Conservation (phyloP, 2,797 vertebrate species). For the Sebastes miniatus region DNA sequence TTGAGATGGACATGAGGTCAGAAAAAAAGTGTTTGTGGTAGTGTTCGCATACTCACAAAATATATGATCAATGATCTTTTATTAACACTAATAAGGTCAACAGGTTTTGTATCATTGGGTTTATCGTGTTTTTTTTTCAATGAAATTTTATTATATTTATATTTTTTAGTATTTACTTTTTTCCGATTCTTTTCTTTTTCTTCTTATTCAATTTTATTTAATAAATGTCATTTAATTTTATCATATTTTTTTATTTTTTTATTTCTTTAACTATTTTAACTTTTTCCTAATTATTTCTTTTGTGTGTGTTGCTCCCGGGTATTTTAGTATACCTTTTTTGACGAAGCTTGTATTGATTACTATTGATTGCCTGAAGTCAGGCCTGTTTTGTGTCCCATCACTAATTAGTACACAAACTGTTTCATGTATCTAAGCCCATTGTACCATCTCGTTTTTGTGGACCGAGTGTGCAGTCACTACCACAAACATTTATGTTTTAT, state of each 20-base stretch:
- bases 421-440: neutral
- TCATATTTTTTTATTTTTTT: neutral
- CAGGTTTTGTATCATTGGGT: neutral
- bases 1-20: no score
- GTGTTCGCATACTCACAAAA: neutral
- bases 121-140: neutral
- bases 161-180: neutral
- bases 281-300: neutral
- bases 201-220: neutral
- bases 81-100: neutral
- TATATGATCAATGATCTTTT: neutral
- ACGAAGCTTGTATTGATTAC: neutral
- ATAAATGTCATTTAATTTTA: no score
- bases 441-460: neutral
- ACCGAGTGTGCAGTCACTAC: neutral
- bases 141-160: fast-evolving
- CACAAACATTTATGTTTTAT: neutral
- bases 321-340: neutral
- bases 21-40: neutral
- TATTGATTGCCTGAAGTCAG: neutral
- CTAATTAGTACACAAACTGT: neutral
- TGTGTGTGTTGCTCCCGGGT: neutral
- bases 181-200: neutral
- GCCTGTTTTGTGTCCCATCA: neutral
- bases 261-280: neutral